These are phyloP conservation scores for Liodrosophila aerea DNA, from an alignment of 2,888 invertebrate genomes.

Conservation along the genomic window DNA sequence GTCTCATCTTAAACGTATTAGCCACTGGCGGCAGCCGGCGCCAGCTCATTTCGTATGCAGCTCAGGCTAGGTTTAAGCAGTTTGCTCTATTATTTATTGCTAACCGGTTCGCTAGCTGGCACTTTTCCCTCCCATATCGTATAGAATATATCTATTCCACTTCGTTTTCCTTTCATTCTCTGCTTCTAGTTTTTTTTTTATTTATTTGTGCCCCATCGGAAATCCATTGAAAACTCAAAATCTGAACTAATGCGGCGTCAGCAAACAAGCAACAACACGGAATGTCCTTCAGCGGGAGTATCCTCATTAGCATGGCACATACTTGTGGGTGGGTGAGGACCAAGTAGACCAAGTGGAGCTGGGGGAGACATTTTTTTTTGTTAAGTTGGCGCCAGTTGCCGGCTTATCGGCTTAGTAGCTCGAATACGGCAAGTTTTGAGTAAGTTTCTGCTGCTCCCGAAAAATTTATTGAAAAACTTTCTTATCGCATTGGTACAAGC, in stretches of 20 bases:
- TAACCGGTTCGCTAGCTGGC: conserved; percentile 59
- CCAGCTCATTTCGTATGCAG: conserved; percentile 71
- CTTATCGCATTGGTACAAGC: conserved; percentile 69
- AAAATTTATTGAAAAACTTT: conserved; percentile 79
- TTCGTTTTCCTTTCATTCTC: too few species aligned
- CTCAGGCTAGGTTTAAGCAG: conserved; percentile 71
- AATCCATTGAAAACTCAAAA: conserved; percentile 69
- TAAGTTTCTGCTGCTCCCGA: conserved; percentile 51
- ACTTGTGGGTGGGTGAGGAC: too few species aligned
- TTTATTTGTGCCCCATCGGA: conserved; percentile 14
- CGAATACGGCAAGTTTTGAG: conserved; percentile 62
- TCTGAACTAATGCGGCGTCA: conserved; percentile 73
- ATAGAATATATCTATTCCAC: too few species aligned
- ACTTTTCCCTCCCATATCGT: conserved; percentile 15
- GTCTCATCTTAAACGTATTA: conserved; percentile 79
- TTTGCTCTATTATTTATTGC: conserved; percentile 74
- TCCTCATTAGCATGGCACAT: conserved; percentile 60
- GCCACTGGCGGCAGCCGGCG: conserved; percentile 42
- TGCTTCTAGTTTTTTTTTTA: background rate
- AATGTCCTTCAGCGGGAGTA: conserved; percentile 58
- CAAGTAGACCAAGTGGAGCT: background rate
- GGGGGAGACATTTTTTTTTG: background rate
- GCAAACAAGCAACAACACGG: conserved; percentile 51
- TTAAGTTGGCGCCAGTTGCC: conserved; percentile 49
- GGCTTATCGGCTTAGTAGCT: conserved; percentile 63